Conservation (phyloP, 1,140 invertebrate genomes). For the Drosophila bifasciata region DNA sequence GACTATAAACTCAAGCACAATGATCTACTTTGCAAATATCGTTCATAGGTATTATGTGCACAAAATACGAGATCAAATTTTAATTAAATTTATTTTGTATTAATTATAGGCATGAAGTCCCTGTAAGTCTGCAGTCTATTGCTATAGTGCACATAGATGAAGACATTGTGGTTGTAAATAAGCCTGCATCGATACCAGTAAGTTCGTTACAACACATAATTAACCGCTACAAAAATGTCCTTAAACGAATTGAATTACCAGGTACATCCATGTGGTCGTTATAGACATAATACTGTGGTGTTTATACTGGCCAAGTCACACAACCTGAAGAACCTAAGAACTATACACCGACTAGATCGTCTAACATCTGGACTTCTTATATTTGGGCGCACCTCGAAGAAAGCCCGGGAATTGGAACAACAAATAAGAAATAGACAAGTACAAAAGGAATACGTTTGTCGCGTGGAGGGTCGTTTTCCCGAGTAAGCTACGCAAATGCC, state of each 20-base stretch:
- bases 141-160: slow-evolving; percentile 98
- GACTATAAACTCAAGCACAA: slow-evolving; percentile 97
- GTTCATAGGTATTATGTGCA: slow-evolving; percentile 92
- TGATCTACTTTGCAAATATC: slow-evolving; percentile 96
- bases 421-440: slow-evolving; percentile 96
- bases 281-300: slow-evolving; percentile 97
- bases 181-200: slow-evolving; percentile 99
- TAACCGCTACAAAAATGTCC: neutral
- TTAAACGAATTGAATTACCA: slow-evolving; percentile 75
- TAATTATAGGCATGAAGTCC: slow-evolving; percentile 99
- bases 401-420: slow-evolving; percentile 96
- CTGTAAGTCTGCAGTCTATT: slow-evolving; percentile 96
- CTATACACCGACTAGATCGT: slow-evolving; percentile 95
- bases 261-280: slow-evolving; percentile 98
- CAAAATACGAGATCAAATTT: no score
- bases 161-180: slow-evolving; percentile 99
- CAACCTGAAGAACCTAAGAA: slow-evolving; percentile 96
- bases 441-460: slow-evolving; percentile 98
- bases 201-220: slow-evolving; percentile 86
- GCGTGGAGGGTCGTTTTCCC: slow-evolving; percentile 98
- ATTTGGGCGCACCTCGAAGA: slow-evolving; percentile 96
- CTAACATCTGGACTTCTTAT: slow-evolving; percentile 97
- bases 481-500: slow-evolving; percentile 88
- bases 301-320: slow-evolving; percentile 98
- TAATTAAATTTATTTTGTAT: slow-evolving; percentile 60